Base-by-base conservation (phyloP, 2,888 invertebrate species). In the Tenthredo distinguenda region DNA sequence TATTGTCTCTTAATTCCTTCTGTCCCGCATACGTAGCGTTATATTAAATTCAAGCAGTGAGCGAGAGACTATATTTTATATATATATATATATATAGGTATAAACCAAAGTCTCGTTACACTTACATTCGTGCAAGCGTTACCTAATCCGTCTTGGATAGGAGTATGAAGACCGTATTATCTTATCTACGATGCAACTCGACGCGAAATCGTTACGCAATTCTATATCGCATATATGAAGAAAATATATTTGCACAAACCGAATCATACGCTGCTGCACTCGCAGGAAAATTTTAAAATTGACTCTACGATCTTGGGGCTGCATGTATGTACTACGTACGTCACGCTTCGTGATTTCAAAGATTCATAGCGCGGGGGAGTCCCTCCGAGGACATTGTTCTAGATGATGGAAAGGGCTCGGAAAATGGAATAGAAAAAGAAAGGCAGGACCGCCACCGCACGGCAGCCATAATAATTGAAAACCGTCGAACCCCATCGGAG, bases 131-230 rank as follows among this genome's bases (percentile, higher is more conserved):
- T 34, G 12, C 31, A n/a, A 74, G 72, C 43, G 72, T 43, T 74
- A 74, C 43, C 43, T 21, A 74, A 74, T 74, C 72, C 72, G 43
- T 43, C 18, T 3, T 43, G 12, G n/a, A 40, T 18, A 74, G 43
- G 10, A 43, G 72, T 43, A 2, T 68, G 68, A 68, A 6, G 31
- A 15, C 15, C 5, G 12, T 65, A 15, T 68, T 68, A 68, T 74
- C 72, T 74, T 74, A 74, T 74, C 72, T 74, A 43, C 72, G 72
- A 43, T 74, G 72, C 72, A 74, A 74, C 72, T 74, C 12, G 72
- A 74, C 26, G 72, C 72, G 72, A 74, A 74, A 74, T 74, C 43
- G 72, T 74, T 74, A 43, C 21, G 40, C 40, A 74, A 74, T 40
- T 43, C 21, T 21, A 12, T 68, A 34, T 68, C 6, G 3, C 18